Percentiles rank a stretch among this genome's conserved stretches.
Evolutionary conservation across 1,140 invertebrate species (phyloP).

Genomic region (Coenobita brevimanus): DNA sequence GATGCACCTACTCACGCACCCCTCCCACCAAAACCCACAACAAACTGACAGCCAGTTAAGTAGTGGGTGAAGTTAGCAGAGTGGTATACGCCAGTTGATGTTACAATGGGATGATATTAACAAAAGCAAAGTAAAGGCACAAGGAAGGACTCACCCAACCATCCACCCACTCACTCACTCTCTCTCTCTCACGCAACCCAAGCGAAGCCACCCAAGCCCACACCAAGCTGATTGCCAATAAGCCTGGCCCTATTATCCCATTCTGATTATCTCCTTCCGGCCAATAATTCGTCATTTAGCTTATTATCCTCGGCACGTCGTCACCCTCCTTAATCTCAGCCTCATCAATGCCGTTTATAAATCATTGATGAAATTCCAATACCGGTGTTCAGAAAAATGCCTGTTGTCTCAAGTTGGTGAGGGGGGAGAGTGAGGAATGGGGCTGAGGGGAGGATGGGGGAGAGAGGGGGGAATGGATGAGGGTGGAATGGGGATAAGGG

Average conservation of each 20-base stretch:
- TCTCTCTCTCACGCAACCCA: background rate
- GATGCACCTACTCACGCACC: too few relatives aligned
- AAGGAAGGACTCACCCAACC: background rate
- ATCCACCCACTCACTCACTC: background rate
- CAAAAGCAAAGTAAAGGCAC: background rate
- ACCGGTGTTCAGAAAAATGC: slow-evolving; percentile 37
- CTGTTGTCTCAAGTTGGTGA: background rate
- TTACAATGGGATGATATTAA: too few relatives aligned
- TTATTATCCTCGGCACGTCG: slow-evolving; percentile 53
- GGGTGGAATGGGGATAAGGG: too few relatives aligned
- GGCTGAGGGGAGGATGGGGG: background rate
- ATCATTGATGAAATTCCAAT: slow-evolving; percentile 61
- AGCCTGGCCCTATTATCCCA: slow-evolving; percentile 36
- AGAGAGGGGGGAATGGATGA: background rate
- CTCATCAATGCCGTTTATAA: slow-evolving; percentile 63
- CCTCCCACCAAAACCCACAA: too few relatives aligned
- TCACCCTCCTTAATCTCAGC: slow-evolving; percentile 49
- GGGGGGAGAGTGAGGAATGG: background rate
- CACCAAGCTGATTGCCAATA: slow-evolving; percentile 57
- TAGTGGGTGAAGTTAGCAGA: too few relatives aligned
- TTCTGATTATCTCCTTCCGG: slow-evolving; percentile 49
- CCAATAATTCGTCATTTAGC: slow-evolving; percentile 62
- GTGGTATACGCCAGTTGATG: too few relatives aligned
- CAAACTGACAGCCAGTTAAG: too few relatives aligned
- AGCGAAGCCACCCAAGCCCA: background rate